These are phyloP conservation scores for Oscheius sp. DNA, from an alignment of 2,888 invertebrate species.

Conservation along the genomic window DNA sequence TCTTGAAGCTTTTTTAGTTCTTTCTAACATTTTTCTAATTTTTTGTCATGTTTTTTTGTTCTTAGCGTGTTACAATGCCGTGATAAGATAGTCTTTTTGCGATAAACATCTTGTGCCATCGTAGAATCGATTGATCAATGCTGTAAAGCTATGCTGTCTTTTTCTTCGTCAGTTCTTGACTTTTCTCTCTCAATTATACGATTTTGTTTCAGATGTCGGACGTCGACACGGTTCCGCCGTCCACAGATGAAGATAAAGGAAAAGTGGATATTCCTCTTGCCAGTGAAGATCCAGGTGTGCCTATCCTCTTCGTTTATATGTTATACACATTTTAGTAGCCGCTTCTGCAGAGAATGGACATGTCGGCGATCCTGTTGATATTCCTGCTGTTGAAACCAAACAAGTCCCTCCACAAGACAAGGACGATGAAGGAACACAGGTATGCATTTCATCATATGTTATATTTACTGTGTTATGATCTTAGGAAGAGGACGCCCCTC, in stretches of 20 bases:
- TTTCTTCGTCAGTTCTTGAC: neutral
- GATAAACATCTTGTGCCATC: too few relatives aligned
- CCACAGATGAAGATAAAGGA: constrained; percentile 16
- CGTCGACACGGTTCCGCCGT: neutral
- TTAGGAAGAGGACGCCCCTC: constrained; percentile 14
- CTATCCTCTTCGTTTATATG: neutral
- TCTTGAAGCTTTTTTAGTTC: too few relatives aligned
- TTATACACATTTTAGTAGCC: neutral
- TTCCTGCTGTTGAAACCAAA: constrained; percentile 21
- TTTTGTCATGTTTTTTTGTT: neutral
- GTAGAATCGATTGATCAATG: neutral
- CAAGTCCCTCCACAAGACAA: constrained; percentile 4
- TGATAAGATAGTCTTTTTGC: too few relatives aligned
- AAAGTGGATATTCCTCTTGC: neutral
- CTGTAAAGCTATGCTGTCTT: neutral
- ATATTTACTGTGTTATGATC: neutral
- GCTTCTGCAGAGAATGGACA: constrained; percentile 14
- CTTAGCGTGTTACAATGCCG: neutral
- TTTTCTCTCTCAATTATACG: neutral
- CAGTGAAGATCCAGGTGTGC: constrained; percentile 1
- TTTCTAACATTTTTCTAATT: too few relatives aligned
- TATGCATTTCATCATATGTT: neutral
- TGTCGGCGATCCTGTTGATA: neutral
- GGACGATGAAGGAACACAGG: constrained; percentile 21
- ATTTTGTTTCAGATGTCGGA: constrained; percentile 17